Evolutionary conservation across 2,888 invertebrate genomes (phyloP), one percentile per base, ranked within the genome.

Genomic region (Caradrina kadenii): DNA sequence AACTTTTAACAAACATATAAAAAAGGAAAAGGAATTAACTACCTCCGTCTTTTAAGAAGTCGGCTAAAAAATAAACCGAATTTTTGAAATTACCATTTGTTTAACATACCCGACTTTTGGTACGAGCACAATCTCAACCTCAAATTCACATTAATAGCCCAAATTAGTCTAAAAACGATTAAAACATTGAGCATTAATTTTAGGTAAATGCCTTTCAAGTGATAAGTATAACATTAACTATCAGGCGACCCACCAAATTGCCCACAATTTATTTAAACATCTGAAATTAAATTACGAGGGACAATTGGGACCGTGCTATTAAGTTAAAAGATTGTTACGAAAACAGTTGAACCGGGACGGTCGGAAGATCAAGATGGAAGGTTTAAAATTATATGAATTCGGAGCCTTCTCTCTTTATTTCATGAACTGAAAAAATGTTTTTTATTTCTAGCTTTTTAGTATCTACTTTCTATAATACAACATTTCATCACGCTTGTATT

Each of bases 191-290:
- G 17, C 72, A 75, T 73, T 68, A 62, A 78, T 63, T 63, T 64
- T 31, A 63, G 22, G 42, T 67, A 56, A 76, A 71, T 66, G 22
- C 54, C 58, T 61, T 73, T 61, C 48, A 59, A 67, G 74, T 70
- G 72, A 71, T 80, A 72, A 73, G 66, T 69, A 72, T 73, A 53
- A 78, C 74, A 81, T 85, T 84, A 77, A 83, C 83, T 83, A 84
- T 81, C 50, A 65, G 69, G 70, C 62, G 73, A 66, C 77, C 74
- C 76, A 58, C 71, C 22, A 65, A 84, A 81, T 81, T 75, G 63
- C 69, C 80, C 76, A 76, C 82, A 85, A 87, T 87, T 85, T 85
- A 84, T 86, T 85, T 80, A 79, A 86, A 82, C 75, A 81, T 74
- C 79, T 71, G 52, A 82, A 84, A 87, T 86, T 79, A 85, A 87